Conservation (phyloP, 2,113 vertebrate species). For the Barnardius zonarius region DNA sequence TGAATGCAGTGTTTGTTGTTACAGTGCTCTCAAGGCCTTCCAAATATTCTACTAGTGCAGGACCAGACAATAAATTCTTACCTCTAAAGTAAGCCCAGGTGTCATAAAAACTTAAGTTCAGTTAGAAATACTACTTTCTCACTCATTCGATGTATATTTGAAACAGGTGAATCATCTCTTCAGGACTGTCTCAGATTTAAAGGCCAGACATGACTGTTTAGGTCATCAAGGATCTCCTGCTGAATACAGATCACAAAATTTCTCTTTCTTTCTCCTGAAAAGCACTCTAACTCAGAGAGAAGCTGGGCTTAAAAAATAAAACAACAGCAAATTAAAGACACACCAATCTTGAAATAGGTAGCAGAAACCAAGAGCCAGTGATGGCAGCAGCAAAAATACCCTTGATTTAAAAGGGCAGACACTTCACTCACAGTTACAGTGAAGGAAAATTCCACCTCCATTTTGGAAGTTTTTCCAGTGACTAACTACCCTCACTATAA, state of each 20-base stretch:
- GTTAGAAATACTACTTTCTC: not conserved
- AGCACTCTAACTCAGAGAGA: not conserved
- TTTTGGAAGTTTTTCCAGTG: not conserved
- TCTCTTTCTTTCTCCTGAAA: not conserved
- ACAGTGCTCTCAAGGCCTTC: not conserved
- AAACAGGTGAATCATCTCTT: not conserved
- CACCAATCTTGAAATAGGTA: not conserved
- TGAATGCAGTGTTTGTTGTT: not conserved
- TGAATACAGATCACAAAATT: not conserved
- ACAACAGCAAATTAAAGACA: not conserved
- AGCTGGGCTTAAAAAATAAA: not conserved
- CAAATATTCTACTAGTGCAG: not conserved
- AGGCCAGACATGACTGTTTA: not conserved
- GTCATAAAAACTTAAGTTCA: not conserved
- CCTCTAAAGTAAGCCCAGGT: not conserved
- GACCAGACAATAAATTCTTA: constrained; percentile 19
- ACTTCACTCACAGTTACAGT: not conserved
- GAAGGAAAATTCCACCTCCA: not conserved
- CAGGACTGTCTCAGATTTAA: not conserved
- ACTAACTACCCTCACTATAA: not conserved
- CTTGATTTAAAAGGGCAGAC: not conserved
- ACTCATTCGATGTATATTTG: not conserved
- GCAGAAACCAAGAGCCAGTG: not conserved
- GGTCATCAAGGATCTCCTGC: not conserved
- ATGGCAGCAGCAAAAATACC: not conserved